Conservation (phyloP, 2,888 invertebrate species). For the Pyrochroa serraticornis region DNA sequence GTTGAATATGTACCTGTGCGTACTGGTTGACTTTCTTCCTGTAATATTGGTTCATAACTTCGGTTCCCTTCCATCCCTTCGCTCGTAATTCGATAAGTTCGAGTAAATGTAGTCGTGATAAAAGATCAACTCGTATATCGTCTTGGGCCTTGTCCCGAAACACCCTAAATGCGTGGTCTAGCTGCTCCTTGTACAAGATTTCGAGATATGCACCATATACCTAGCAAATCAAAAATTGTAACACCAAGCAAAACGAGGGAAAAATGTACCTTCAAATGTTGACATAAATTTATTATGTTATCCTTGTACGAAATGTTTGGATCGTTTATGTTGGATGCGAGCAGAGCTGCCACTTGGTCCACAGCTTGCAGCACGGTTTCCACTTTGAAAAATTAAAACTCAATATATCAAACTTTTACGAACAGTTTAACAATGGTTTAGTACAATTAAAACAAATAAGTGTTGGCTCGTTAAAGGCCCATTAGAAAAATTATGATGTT, state of each 20-base stretch:
- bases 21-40: slow-evolving; percentile 61
- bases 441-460: no score
- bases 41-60: slow-evolving; percentile 86
- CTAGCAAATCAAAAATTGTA: slow-evolving; percentile 36
- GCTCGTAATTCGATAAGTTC: slow-evolving; percentile 93
- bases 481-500: no score
- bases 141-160: slow-evolving; percentile 90
- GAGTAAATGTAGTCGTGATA: slow-evolving; percentile 85
- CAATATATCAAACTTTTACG: slow-evolving; percentile 2
- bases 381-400: slow-evolving; percentile 59
- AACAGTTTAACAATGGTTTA: background rate
- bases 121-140: slow-evolving; percentile 83
- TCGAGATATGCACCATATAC: slow-evolving; percentile 79
- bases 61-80: slow-evolving; percentile 86
- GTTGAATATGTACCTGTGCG: slow-evolving; percentile 44
- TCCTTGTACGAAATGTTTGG: slow-evolving; percentile 67
- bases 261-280: slow-evolving; percentile 73
- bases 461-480: no score
- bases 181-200: slow-evolving; percentile 81
- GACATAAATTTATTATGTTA: slow-evolving; percentile 78
- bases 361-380: slow-evolving; percentile 83
- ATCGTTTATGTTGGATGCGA: slow-evolving; percentile 77
- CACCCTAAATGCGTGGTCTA: slow-evolving; percentile 84
- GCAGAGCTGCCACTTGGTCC: slow-evolving; percentile 78
- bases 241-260: no score